Evolutionary conservation across 1,140 invertebrate genomes (phyloP).

Genomic region (Zaprionus africanus): DNA sequence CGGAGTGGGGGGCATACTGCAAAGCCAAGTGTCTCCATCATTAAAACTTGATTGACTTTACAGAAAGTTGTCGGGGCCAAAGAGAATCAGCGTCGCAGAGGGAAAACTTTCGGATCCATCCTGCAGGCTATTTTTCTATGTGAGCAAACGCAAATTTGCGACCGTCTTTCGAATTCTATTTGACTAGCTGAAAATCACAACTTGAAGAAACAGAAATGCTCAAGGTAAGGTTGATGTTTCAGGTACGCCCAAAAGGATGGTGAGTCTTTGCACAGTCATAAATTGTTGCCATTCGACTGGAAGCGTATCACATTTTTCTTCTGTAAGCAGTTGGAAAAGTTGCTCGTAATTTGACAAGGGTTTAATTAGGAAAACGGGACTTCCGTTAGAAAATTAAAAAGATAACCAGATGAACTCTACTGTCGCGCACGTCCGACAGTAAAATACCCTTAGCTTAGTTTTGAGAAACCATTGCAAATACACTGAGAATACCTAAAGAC

Average conservation of each 20-base stretch:
- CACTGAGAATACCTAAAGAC: no score
- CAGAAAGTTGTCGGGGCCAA: conserved; percentile 40
- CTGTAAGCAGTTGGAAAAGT: background rate
- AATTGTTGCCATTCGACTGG: background rate
- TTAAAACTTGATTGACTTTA: conserved; percentile 80
- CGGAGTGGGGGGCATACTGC: background rate
- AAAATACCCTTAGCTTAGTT: no score
- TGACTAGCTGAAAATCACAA: background rate
- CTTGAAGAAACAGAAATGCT: conserved; percentile 12
- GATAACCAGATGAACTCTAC: no score
- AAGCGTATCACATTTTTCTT: background rate
- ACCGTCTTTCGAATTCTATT: conserved; percentile 7
- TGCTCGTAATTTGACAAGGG: conserved; percentile 13
- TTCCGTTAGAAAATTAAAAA: background rate
- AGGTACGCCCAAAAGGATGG: background rate
- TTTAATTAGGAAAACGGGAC: conserved; percentile 1
- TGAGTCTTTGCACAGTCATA: conserved; percentile 1
- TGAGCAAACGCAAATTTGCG: conserved; percentile 21
- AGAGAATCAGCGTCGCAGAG: conserved; percentile 24
- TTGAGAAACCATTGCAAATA: no score
- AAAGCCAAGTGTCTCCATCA: conserved; percentile 53
- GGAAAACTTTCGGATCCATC: conserved; percentile 32
- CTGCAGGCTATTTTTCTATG: conserved; percentile 41
- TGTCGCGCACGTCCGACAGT: no score
- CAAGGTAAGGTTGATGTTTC: conserved; percentile 13